Percentiles rank a stretch among this genome's conserved stretches.
Evolutionary conservation across 1,140 invertebrate genomes (phyloP).

Genomic region (Penaeus japonicus): DNA sequence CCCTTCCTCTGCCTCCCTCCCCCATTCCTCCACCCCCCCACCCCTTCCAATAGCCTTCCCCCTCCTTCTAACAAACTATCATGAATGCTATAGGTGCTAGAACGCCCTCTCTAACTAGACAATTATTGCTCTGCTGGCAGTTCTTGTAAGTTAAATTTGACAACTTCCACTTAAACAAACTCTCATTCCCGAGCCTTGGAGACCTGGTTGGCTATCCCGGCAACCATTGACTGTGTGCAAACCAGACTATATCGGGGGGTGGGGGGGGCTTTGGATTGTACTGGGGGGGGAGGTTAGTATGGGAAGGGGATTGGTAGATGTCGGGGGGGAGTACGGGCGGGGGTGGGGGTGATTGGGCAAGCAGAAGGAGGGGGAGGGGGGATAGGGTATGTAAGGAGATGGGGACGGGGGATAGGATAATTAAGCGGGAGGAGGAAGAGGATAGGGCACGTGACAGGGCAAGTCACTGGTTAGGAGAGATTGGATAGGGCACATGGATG

Average conservation of each 20-base stretch:
- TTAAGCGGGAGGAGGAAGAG: too few relatives aligned
- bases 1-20: not conserved
- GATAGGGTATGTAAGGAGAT: too few relatives aligned
- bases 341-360: too few relatives aligned
- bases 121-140: conserved; percentile 9
- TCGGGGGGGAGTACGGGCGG: too few relatives aligned
- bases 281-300: too few relatives aligned
- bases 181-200: conserved; percentile 40
- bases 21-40: not conserved
- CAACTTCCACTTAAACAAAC: conserved; percentile 52
- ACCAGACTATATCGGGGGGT: conserved; percentile 14
- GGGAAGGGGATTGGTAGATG: too few relatives aligned
- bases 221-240: conserved; percentile 27
- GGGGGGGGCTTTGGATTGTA: not conserved
- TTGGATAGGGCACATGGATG: too few relatives aligned
- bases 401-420: too few relatives aligned
- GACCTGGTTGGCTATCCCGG: conserved; percentile 19
- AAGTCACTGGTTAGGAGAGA: too few relatives aligned
- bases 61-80: conserved; percentile 10
- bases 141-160: conserved; percentile 48
- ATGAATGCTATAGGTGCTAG: conserved; percentile 25
- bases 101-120: conserved; percentile 33
- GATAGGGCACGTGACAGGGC: too few relatives aligned
- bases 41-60: not conserved
- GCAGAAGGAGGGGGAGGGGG: too few relatives aligned